phyloP scores from a whole-genome alignment of 2,888 invertebrate species.

The Pyrocoelia pectoralis region DNA sequence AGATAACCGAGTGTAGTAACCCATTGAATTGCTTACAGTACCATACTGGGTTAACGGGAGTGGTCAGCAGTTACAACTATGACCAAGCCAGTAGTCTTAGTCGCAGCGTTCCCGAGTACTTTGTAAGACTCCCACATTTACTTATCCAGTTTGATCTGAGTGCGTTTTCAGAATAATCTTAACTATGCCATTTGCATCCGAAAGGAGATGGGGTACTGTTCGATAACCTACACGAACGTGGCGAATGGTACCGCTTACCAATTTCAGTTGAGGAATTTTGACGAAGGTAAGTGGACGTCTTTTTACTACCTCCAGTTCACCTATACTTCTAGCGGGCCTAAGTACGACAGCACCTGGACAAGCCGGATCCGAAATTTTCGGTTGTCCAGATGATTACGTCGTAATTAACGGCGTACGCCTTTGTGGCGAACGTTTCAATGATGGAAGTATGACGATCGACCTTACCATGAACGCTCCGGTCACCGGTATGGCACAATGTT shows the following conservation, averaged over 20 bases:
- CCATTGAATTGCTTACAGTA: slow-evolving; percentile 70
- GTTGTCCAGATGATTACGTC: slow-evolving; percentile 80
- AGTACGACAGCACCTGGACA: slow-evolving; percentile 71
- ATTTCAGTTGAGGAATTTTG: slow-evolving; percentile 74
- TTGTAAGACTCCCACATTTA: slow-evolving; percentile 62
- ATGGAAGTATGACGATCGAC: slow-evolving; percentile 69
- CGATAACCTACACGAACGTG: slow-evolving; percentile 69
- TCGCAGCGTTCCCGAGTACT: slow-evolving; percentile 66
- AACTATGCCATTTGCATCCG: slow-evolving; percentile 80
- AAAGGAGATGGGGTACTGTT: slow-evolving; percentile 69
- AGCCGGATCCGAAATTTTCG: slow-evolving; percentile 77
- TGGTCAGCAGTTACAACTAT: slow-evolving; percentile 77
- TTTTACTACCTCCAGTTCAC: not conserved
- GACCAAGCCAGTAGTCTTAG: slow-evolving; percentile 65
- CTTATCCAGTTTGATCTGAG: too few relatives aligned
- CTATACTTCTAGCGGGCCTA: slow-evolving; percentile 63
- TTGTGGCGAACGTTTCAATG: slow-evolving; percentile 78
- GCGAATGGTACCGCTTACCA: slow-evolving; percentile 63
- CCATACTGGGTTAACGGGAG: slow-evolving; percentile 66
- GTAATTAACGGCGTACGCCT: slow-evolving; percentile 73
- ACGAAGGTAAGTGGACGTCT: slow-evolving; percentile 63
- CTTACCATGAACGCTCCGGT: slow-evolving; percentile 74
- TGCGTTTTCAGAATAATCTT: slow-evolving; percentile 74
- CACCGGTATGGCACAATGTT: slow-evolving; percentile 62
- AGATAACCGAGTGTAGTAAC: slow-evolving; percentile 59